Evolutionary conservation across 2,888 invertebrate species (phyloP).

Genomic region (Linnaemya vulpina): DNA sequence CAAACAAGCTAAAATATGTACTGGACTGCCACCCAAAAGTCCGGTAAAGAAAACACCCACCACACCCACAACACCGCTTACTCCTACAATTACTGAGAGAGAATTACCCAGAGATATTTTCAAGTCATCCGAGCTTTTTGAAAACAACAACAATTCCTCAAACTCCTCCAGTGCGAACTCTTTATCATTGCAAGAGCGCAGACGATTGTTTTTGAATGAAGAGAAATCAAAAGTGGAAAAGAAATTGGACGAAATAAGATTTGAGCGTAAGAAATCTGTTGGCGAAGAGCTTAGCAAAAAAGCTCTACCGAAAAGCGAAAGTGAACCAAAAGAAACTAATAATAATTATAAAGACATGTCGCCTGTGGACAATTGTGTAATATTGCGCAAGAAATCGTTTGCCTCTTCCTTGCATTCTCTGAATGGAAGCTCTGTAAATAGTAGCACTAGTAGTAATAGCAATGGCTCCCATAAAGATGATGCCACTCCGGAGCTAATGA

Average conservation of each 20-base stretch:
- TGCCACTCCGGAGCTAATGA: slow-evolving; percentile 91
- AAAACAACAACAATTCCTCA: slow-evolving; percentile 11
- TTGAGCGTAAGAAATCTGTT: slow-evolving; percentile 80
- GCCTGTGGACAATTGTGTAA: slow-evolving; percentile 74
- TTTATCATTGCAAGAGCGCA: slow-evolving; percentile 79
- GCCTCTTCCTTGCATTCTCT: slow-evolving; percentile 73
- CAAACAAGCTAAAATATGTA: slow-evolving; percentile 75
- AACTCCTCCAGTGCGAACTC: slow-evolving; percentile 65
- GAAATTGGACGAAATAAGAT: slow-evolving; percentile 77
- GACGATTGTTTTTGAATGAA: slow-evolving; percentile 80
- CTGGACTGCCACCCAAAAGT: slow-evolving; percentile 70
- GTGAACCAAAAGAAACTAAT: slow-evolving; percentile 48
- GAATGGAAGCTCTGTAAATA: slow-evolving; percentile 64
- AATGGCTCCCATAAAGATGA: slow-evolving; percentile 80
- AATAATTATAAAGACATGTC: slow-evolving; percentile 45
- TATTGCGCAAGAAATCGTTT: slow-evolving; percentile 82
- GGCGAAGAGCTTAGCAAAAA: slow-evolving; percentile 76
- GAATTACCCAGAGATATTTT: slow-evolving; percentile 68
- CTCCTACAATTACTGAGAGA: slow-evolving; percentile 74
- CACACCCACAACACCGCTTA: slow-evolving; percentile 64
- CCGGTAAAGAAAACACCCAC: slow-evolving; percentile 63
- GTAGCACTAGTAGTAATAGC: slow-evolving; percentile 38
- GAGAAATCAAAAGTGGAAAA: slow-evolving; percentile 78
- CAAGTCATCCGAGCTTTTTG: slow-evolving; percentile 47
- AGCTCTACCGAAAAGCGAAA: slow-evolving; percentile 59